A percentile compares a stretch with the other conserved stretches of the same genome.
phyloP scores from a whole-genome alignment of 2,797 vertebrate species.

The Limosa lapponica region DNA sequence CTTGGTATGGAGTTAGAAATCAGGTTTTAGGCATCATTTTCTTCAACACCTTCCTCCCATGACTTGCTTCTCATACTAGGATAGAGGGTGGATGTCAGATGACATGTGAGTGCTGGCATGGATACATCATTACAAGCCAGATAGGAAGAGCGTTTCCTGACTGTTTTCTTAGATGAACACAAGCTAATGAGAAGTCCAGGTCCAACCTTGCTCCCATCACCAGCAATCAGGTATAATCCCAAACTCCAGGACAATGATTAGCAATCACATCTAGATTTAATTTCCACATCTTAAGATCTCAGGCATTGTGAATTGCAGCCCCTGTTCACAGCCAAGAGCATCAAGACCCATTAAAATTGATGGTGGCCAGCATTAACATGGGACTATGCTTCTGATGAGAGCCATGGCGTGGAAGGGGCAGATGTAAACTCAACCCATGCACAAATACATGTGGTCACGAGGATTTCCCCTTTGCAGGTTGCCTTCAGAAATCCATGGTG shows the following conservation, averaged over 20 bases:
- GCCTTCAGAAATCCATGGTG: neutral
- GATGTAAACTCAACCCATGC: neutral
- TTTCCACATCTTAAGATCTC: neutral
- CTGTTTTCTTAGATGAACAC: neutral
- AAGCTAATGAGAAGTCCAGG: neutral
- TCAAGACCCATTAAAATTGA: neutral
- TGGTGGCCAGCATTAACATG: fast-evolving
- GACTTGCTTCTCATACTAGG: fast-evolving
- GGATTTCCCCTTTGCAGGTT: neutral
- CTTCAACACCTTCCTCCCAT: neutral
- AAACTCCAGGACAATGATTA: neutral
- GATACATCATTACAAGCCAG: neutral
- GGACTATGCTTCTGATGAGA: neutral
- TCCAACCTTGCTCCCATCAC: neutral
- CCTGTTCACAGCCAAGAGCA: neutral
- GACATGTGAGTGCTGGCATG: neutral
- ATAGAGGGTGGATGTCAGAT: neutral
- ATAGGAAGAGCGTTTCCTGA: neutral
- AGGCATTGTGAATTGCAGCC: neutral
- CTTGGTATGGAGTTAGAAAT: neutral
- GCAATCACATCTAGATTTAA: neutral
- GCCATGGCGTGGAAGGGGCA: neutral
- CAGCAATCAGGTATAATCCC: neutral
- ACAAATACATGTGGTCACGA: fast-evolving
- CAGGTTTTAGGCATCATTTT: neutral